Conservation (phyloP, 2,797 vertebrate species). For the Alosa sapidissima region DNA sequence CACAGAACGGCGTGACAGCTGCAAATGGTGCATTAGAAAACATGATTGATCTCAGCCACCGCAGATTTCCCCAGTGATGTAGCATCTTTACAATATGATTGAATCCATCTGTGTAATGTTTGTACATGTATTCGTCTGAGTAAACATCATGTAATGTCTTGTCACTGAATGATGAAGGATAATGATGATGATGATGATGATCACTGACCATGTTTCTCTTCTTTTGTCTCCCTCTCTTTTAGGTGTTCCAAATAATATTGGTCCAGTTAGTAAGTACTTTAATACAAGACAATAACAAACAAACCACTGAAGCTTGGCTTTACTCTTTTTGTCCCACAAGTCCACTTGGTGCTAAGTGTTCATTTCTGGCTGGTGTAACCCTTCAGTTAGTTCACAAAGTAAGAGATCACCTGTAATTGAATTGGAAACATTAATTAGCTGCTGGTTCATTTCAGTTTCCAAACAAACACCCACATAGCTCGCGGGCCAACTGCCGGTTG, state of each 20-base stretch:
- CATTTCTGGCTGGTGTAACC: constrained; percentile 77
- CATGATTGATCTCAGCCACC: neutral
- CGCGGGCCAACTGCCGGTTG: constrained; percentile 45
- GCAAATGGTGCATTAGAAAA: constrained; percentile 14
- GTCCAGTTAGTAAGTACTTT: constrained; percentile 97
- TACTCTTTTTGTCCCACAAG: constrained; percentile 67
- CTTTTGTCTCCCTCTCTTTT: constrained; percentile 58
- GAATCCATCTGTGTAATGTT: constrained; percentile 13
- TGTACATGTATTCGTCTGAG: neutral
- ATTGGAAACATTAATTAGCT: constrained; percentile 21
- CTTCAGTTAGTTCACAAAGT: constrained; percentile 21
- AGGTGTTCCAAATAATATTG: constrained; percentile 96
- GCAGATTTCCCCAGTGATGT: neutral
- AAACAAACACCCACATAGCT: constrained; percentile 42
- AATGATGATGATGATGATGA: too few relatives aligned
- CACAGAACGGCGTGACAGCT: neutral
- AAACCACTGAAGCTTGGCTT: constrained; percentile 75
- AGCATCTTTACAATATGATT: neutral
- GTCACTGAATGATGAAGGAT: neutral
- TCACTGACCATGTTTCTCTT: constrained; percentile 11
- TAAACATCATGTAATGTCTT: neutral
- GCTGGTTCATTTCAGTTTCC: neutral
- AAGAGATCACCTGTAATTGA: constrained; percentile 33
- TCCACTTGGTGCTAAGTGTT: constrained; percentile 79
- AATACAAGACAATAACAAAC: constrained; percentile 46